phyloP scores from a whole-genome alignment of 2,797 vertebrate genomes.

The Dryobates pubescens region DNA sequence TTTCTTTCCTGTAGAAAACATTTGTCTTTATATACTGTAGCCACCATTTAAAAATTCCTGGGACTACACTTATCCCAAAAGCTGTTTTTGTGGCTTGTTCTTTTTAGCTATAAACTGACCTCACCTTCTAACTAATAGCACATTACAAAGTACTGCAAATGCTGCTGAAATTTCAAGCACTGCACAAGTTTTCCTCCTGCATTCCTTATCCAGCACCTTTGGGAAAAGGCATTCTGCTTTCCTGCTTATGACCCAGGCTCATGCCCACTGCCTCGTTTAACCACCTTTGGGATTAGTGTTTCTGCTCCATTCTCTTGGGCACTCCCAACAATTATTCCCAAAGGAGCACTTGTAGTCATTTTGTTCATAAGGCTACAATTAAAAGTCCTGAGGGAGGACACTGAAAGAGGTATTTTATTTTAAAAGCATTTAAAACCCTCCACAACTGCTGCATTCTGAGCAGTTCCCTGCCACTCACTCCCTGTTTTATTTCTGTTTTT shows the following conservation, averaged over 20 bases:
- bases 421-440: constrained; percentile 31
- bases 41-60: neutral
- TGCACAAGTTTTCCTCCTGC: neutral
- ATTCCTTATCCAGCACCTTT: neutral
- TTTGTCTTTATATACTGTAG: neutral
- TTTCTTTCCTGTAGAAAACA: neutral
- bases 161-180: neutral
- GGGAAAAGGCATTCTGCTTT: neutral
- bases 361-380: neutral
- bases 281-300: constrained; percentile 23
- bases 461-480: neutral
- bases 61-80: neutral
- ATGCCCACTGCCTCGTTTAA: constrained; percentile 7
- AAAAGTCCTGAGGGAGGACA: constrained; percentile 28
- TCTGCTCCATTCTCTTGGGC: neutral
- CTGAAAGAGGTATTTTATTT: constrained; percentile 23
- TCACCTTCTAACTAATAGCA: neutral
- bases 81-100: neutral
- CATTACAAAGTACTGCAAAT: neutral
- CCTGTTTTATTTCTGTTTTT: neutral
- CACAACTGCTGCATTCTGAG: neutral
- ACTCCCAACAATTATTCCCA: constrained; percentile 12
- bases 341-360: neutral
- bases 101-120: neutral
- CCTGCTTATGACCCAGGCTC: neutral